Conservation (phyloP, 2,113 vertebrate genomes). For the Mionectes macconnelli region DNA sequence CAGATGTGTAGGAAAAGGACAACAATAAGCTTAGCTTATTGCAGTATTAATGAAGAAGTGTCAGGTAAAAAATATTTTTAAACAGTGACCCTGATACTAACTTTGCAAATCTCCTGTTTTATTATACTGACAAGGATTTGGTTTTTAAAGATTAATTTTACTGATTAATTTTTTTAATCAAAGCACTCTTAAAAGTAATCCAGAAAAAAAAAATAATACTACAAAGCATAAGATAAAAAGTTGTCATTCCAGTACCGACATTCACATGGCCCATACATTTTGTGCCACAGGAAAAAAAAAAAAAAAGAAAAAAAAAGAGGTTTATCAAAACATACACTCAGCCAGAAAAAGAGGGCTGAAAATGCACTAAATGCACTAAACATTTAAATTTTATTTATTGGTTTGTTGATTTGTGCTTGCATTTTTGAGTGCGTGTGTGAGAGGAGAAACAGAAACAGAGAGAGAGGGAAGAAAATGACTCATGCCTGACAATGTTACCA, state of each 20-base stretch:
- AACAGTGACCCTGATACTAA: not conserved
- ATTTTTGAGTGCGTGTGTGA: not conserved
- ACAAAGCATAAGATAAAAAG: not conserved
- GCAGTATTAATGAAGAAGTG: not conserved
- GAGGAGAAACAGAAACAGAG: constrained; percentile 8
- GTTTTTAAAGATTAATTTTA: not conserved
- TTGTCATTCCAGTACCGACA: not conserved
- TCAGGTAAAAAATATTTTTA: not conserved
- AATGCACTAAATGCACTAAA: not conserved
- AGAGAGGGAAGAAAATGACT: constrained; percentile 36
- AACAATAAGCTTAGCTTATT: not conserved
- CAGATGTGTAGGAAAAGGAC: not conserved
- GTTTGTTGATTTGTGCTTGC: not conserved
- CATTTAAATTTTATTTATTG: constrained; percentile 15
- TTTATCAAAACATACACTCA: not conserved
- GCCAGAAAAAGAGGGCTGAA: not conserved
- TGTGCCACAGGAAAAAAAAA: not conserved
- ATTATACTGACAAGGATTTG: not conserved
- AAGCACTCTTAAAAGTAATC: not conserved
- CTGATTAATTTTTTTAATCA: not conserved
- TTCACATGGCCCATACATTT: not conserved
- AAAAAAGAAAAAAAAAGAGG: too few relatives aligned
- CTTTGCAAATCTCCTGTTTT: not conserved
- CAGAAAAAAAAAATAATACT: not conserved
- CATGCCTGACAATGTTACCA: constrained; percentile 34